Percentiles rank a stretch among this genome's conserved stretches.
These are phyloP conservation scores for Semaprochilodus insignis DNA, from an alignment of 2,797 vertebrate genomes.

Conservation along the genomic window DNA sequence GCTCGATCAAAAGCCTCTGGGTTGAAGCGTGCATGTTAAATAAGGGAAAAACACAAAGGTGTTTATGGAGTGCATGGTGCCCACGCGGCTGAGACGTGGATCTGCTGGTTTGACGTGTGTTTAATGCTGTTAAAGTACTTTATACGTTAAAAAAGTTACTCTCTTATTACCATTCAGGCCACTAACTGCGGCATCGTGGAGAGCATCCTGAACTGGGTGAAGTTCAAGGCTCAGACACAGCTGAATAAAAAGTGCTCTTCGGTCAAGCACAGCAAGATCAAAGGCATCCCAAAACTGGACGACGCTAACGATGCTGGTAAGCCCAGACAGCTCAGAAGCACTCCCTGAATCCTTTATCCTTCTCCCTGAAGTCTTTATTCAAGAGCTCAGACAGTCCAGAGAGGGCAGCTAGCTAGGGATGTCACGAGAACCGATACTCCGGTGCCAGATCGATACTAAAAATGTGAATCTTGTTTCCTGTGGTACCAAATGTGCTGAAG, in stretches of 20 bases:
- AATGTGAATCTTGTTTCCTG: no score
- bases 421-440: no score
- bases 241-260: conserved; percentile 93
- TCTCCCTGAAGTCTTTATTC: background rate
- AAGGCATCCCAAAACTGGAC: conserved; percentile 91
- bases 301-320: conserved; percentile 92
- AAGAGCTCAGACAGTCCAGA: background rate
- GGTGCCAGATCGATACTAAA: no score
- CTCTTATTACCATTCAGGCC: conserved; percentile 74
- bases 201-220: conserved; percentile 92
- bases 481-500: no score
- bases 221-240: conserved; percentile 92
- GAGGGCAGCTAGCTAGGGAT: background rate
- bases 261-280: conserved; percentile 92
- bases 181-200: conserved; percentile 93
- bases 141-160: background rate
- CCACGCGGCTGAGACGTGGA: no score
- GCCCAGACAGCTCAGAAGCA: conserved; percentile 49
- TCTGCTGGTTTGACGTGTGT: no score
- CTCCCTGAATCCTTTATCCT: background rate
- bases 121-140: no score
- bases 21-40: no score
- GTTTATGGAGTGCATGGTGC: no score
- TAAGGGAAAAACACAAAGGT: no score
- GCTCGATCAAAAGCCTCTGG: no score